Evolutionary conservation across 2,888 invertebrate species (phyloP).

Genomic region (Blera fallax): DNA sequence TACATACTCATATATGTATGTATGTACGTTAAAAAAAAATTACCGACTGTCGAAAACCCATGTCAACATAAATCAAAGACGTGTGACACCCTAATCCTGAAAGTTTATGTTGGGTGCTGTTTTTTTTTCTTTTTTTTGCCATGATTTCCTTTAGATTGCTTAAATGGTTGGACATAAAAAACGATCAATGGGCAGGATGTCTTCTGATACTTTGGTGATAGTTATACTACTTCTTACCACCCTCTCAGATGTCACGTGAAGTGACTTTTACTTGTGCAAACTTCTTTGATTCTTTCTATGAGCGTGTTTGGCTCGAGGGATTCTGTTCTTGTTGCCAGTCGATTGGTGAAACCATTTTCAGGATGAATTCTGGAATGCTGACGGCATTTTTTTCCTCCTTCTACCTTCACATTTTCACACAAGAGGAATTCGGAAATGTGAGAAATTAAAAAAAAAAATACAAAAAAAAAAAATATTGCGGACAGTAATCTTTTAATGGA

Average conservation of each 20-base stretch:
- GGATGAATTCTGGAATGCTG: conserved; percentile 44
- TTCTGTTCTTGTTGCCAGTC: conserved; percentile 21
- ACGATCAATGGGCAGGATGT: conserved; percentile 65
- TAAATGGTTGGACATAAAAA: conserved; percentile 69
- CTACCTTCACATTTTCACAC: conserved; percentile 12
- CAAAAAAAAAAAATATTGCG: not conserved
- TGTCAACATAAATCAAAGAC: conserved; percentile 73
- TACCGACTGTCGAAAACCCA: conserved; percentile 67
- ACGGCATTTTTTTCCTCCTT: conserved; percentile 1
- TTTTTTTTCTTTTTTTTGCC: conserved; percentile 41
- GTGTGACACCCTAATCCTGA: conserved; percentile 73
- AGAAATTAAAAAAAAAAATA: conserved; percentile 1
- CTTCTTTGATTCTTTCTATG: conserved; percentile 46
- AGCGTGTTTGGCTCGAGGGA: conserved; percentile 52
- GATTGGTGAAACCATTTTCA: conserved; percentile 35
- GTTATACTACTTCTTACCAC: conserved; percentile 55
- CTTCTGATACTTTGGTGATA: conserved; percentile 64
- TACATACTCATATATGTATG: not conserved
- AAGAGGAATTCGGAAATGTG: conserved; percentile 14
- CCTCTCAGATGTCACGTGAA: conserved; percentile 66
- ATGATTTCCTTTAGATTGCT: conserved; percentile 67
- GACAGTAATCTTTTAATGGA: conserved; percentile 28
- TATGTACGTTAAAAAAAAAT: conserved; percentile 33
- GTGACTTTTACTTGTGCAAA: conserved; percentile 67
- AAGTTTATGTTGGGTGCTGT: conserved; percentile 62